Base-by-base conservation (phyloP, 1,140 invertebrate species). In the Drosophila punjabiensis region DNA sequence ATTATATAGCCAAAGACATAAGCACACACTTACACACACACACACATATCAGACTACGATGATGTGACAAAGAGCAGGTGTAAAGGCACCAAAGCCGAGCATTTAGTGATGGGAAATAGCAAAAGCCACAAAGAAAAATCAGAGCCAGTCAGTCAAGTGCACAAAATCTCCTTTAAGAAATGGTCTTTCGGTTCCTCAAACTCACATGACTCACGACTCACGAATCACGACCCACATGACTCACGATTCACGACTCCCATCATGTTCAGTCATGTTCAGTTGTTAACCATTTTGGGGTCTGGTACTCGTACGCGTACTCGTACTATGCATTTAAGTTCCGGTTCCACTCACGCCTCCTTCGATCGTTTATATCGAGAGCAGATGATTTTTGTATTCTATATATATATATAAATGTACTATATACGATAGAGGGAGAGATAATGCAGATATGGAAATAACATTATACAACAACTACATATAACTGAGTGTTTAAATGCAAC, bases 401-500 rank as follows among this genome's bases (percentile, higher is more conserved):
- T 37, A 53, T 13, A 62, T 10, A 24, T 24, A 24, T 24, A 24
- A 2, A 20, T 69, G 67, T 69, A 80, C 48, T 65, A 78, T 50
- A 71, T 71, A 37, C 55, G 11, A 62, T 58, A 62, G 37, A 48
- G 35, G 55, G 52, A 24, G 28, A 35, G 37, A 41, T 37, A 74
- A 76, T 39, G 39, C 37, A 58, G n/a, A 62, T 62, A 78, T 66
- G 20, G 52, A 50, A 61, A 67, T 37, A 69, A 56, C 16, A 67
- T 32, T 61, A 77, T 61, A 78, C 48, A 61, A 66, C 14, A 73
- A 76, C 32, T 50, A 65, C 52, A 77, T 61, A 77, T 66, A 68
- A 78, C 59, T 79, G 76, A 64, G 70, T 79, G 76, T 79, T 79
- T 70, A 71, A 79, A 79, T 53, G 64, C 55, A 63, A 86, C 62